Evolutionary conservation across 2,888 invertebrate genomes (phyloP).

Genomic region (Drosophila infuscata): DNA sequence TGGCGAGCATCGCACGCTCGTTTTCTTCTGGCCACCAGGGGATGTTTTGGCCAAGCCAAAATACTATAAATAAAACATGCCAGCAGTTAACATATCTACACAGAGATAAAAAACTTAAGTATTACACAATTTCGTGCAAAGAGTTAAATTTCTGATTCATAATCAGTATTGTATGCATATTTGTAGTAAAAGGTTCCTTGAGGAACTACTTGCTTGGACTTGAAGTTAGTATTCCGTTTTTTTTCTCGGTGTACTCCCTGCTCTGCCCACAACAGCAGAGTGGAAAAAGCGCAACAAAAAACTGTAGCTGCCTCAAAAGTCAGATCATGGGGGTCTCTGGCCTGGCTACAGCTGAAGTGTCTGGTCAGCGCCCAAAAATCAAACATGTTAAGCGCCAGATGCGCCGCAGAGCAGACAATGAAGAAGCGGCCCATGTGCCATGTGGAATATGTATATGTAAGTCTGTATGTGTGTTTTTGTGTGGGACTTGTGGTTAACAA

Average conservation of each 20-base stretch:
- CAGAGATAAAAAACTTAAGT: not conserved
- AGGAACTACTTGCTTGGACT: not conserved
- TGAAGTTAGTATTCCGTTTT: not conserved
- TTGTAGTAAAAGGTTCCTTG: not conserved
- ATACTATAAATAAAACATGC: constrained; percentile 78
- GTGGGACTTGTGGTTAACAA: constrained; percentile 70
- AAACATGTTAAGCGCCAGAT: constrained; percentile 66
- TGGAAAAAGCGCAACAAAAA: constrained; percentile 48
- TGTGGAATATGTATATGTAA: constrained; percentile 24
- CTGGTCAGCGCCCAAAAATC: constrained; percentile 65
- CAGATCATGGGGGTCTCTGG: constrained; percentile 24
- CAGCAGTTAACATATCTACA: constrained; percentile 42
- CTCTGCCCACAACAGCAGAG: constrained; percentile 11
- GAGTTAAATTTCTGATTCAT: not conserved
- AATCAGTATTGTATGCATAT: not conserved
- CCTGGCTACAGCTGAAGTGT: constrained; percentile 35
- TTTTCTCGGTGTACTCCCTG: not conserved
- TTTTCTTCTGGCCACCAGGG: constrained; percentile 63
- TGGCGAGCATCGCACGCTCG: constrained; percentile 28
- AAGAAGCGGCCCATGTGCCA: constrained; percentile 41
- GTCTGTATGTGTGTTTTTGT: constrained; percentile 24
- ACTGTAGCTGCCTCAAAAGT: constrained; percentile 51
- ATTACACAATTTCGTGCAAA: not conserved
- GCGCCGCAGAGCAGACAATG: constrained; percentile 63
- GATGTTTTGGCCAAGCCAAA: constrained; percentile 65